Conservation (phyloP, 2,113 vertebrate species). For the Ibidorhyncha struthersii region DNA sequence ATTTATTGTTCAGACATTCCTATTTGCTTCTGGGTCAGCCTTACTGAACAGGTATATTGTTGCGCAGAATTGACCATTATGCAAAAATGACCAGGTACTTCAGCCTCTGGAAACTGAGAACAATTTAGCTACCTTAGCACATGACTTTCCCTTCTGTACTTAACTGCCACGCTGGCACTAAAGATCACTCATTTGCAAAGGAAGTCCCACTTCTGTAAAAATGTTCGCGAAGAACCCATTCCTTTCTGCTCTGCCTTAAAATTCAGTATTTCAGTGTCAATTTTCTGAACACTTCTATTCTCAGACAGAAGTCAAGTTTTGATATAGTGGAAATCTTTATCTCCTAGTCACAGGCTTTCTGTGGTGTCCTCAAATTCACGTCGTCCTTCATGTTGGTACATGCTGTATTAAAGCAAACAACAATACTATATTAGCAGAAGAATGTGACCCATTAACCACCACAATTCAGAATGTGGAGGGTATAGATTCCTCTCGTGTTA, state of each 20-base stretch:
- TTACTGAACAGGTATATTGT: neutral
- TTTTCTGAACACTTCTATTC: neutral
- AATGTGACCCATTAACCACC: neutral
- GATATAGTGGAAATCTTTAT: neutral
- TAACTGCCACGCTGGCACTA: neutral
- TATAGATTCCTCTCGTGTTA: neutral
- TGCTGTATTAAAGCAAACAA: neutral
- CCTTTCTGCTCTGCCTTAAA: neutral
- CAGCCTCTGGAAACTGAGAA: neutral
- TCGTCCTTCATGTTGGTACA: neutral
- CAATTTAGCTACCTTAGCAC: neutral
- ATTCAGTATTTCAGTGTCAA: fast-evolving
- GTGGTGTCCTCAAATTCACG: neutral
- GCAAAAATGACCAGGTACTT: neutral
- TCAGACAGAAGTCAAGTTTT: neutral
- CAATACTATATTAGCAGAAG: neutral
- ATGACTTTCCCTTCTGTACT: neutral
- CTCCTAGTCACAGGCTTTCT: neutral
- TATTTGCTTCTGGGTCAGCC: neutral
- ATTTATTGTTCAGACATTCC: neutral
- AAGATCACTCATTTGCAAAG: neutral
- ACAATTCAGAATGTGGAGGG: neutral
- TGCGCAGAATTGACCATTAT: neutral
- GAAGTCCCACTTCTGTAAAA: neutral
- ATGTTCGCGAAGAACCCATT: neutral